Conservation (phyloP, 2,888 invertebrate genomes). For the Drosophila lacicola region DNA sequence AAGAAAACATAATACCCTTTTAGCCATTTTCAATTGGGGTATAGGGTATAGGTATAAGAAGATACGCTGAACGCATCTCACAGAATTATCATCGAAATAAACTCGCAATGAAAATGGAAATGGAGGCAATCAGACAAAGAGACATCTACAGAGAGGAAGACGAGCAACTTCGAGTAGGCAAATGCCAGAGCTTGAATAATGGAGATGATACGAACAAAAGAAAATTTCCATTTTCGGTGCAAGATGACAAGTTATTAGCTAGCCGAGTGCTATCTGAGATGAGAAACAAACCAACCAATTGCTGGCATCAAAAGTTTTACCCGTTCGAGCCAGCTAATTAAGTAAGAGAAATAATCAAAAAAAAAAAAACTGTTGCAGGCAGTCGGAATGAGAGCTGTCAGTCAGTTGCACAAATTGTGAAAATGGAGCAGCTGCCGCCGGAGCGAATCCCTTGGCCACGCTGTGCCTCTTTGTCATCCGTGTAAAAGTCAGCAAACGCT, state of each 20-base stretch:
- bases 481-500: constrained; percentile 76
- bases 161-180: constrained; percentile 64
- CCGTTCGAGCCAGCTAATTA: constrained; percentile 45
- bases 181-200: constrained; percentile 26
- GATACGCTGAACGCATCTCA: constrained; percentile 46
- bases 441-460: constrained; percentile 30
- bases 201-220: constrained; percentile 35
- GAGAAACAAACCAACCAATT: constrained; percentile 10
- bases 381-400: constrained; percentile 15
- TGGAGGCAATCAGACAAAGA: constrained; percentile 34
- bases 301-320: constrained; percentile 16
- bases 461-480: constrained; percentile 32
- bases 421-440: constrained; percentile 59
- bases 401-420: constrained; percentile 40
- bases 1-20: background rate
- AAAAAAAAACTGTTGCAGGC: background rate
- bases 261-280: constrained; percentile 32
- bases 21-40: background rate
- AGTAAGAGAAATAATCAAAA: constrained; percentile 46
- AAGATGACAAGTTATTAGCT: constrained; percentile 70
- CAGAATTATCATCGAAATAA: constrained; percentile 63
- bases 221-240: constrained; percentile 55
- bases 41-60: constrained; percentile 6
- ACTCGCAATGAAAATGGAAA: constrained; percentile 50
- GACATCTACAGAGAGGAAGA: constrained; percentile 19